Base-by-base conservation (phyloP, 2,888 invertebrate species). In the Amphimallon solstitiale region DNA sequence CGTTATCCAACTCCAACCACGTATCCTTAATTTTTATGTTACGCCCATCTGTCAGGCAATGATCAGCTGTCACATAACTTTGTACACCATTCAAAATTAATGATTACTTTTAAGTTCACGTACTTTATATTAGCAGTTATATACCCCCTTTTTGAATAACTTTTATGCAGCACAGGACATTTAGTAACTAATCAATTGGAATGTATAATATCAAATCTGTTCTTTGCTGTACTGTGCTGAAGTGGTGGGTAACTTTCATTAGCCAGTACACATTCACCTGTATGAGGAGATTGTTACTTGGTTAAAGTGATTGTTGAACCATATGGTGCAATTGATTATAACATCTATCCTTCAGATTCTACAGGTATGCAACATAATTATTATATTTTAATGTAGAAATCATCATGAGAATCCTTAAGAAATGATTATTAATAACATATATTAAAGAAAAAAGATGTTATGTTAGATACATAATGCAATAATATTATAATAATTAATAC, bases 21-120 rank as follows among this genome's bases (percentile, higher is more conserved):
- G 87, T 87, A 87, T 87, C 87, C 87, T 87, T 87, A 86, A 83
- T 75, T 83, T 71, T 70, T 66, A 71, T 73, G 77, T 77, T 79
- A 78, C 78, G 77, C 79, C 78, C 79, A 79, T 79, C 78, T 79
- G 79, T 78, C 79, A 78, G 73, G 72, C 70, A 73, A 74, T 73
- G 72, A 74, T 73, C 75, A 76, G 75, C 74, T 73, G 74, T 67
- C 67, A 67, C 15, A 29, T 59, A 43, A 49, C n/a, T 60, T 15
- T 46, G 35, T 12, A 17, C 52, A 29, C 34, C 46, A 56, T 46
- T 56, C 43, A 54, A 52, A 64, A 35, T 37, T 46, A 45, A 29
- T 63, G 34, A 10, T 54, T 54, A 34, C 54, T 34, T 46, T 64
- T 56, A 17, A 38, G 23, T 51, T 38, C 49, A 62, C 23, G 49